These are phyloP conservation scores for Hippoglossus stenolepis DNA, from an alignment of 2,113 vertebrate genomes.

Conservation along the genomic window DNA sequence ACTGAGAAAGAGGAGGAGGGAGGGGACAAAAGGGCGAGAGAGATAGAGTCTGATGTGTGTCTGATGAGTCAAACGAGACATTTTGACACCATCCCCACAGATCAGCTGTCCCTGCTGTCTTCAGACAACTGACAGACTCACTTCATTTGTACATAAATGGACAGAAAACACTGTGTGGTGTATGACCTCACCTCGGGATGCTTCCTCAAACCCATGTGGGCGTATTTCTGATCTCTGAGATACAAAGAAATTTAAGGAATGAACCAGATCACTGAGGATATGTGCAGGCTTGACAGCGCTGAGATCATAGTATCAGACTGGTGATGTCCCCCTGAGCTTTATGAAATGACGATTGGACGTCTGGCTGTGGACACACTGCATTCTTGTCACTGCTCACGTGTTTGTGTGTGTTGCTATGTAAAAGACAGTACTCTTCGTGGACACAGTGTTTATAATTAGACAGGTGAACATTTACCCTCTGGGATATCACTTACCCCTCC, in stretches of 20 bases:
- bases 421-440: conserved; percentile 2
- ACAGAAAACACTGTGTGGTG: background rate
- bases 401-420: conserved; percentile 14
- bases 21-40: background rate
- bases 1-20: background rate
- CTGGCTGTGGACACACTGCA: background rate
- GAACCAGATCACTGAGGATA: background rate
- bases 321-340: conserved; percentile 17
- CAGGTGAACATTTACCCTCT: conserved; percentile 34
- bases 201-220: background rate
- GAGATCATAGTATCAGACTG: background rate
- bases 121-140: conserved; percentile 10
- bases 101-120: conserved; percentile 29
- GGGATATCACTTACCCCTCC: conserved; percentile 47
- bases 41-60: background rate
- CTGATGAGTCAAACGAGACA: conserved; percentile 25
- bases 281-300: background rate
- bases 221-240: background rate
- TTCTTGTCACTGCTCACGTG: background rate
- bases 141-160: conserved; percentile 9
- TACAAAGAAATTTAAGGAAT: background rate
- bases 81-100: conserved; percentile 38
- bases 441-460: conserved; percentile 39
- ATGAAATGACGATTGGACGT: background rate
- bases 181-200: background rate